These are phyloP conservation scores for Polymixis lichenea DNA, from an alignment of 2,888 invertebrate species.

Conservation along the genomic window DNA sequence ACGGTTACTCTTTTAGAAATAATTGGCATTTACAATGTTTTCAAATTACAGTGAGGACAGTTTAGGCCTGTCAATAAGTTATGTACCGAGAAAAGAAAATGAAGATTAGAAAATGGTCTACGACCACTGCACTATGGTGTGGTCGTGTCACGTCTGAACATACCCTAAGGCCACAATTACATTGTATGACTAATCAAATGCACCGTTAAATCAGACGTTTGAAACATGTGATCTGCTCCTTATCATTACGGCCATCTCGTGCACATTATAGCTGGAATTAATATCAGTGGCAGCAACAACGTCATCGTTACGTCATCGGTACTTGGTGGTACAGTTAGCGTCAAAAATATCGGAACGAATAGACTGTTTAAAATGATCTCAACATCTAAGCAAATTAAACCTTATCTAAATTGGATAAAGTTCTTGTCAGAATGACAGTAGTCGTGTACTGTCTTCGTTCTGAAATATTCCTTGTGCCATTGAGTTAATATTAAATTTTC, in stretches of 20 bases:
- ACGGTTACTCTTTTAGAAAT: neutral
- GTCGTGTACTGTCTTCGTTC: no score
- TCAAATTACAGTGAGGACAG: neutral
- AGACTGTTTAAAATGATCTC: no score
- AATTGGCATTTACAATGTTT: neutral
- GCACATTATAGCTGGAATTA: slow-evolving; percentile 40
- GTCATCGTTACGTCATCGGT: slow-evolving; percentile 50
- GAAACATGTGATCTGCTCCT: slow-evolving; percentile 51
- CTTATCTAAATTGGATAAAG: no score
- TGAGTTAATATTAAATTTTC: no score
- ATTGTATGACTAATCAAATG: slow-evolving; percentile 59
- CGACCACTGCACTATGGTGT: no score
- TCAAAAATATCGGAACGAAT: no score
- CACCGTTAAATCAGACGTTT: slow-evolving; percentile 57
- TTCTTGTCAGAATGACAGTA: no score
- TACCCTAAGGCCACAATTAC: slow-evolving; percentile 43
- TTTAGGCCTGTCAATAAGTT: neutral
- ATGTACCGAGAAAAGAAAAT: no score
- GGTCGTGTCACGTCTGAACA: neutral
- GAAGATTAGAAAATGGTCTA: no score
- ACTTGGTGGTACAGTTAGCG: no score
- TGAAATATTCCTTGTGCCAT: no score
- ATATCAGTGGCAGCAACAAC: slow-evolving; percentile 44
- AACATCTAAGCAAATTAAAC: no score
- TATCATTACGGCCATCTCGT: slow-evolving; percentile 55